phyloP scores from a whole-genome alignment of 1,140 invertebrate species.

The Drosophila fuyamai region DNA sequence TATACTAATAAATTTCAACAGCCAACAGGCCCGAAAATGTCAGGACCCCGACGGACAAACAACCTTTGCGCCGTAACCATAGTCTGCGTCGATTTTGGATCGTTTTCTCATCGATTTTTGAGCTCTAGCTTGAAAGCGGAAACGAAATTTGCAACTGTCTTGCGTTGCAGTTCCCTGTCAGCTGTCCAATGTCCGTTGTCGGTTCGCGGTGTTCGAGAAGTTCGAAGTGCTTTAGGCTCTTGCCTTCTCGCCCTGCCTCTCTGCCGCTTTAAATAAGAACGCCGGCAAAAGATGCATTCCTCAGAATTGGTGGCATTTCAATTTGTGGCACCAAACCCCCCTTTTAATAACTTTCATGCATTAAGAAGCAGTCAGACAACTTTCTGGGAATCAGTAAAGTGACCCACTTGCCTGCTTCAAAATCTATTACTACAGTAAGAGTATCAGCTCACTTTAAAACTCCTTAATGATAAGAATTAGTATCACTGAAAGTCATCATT shows the following conservation, averaged over 20 bases:
- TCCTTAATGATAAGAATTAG: background rate
- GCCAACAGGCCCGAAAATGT: slow-evolving; percentile 53
- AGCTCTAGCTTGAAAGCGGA: slow-evolving; percentile 24
- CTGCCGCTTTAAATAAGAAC: slow-evolving; percentile 60
- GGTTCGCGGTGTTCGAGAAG: slow-evolving; percentile 16
- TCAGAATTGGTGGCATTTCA: slow-evolving; percentile 21
- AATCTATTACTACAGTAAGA: too few relatives aligned
- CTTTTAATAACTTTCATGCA: slow-evolving; percentile 15
- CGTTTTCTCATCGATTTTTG: slow-evolving; percentile 58
- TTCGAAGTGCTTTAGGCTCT: slow-evolving; percentile 15
- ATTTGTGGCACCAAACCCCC: slow-evolving; percentile 21
- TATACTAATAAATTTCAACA: slow-evolving; percentile 72
- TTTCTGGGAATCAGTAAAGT: slow-evolving; percentile 25
- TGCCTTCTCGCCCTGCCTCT: background rate
- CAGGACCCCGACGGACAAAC: slow-evolving; percentile 30
- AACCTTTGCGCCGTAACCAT: background rate
- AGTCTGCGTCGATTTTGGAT: slow-evolving; percentile 56
- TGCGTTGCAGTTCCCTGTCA: slow-evolving; percentile 58
- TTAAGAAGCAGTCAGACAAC: slow-evolving; percentile 1
- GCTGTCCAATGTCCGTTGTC: slow-evolving; percentile 13
- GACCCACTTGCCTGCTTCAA: slow-evolving; percentile 22
- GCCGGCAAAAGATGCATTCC: slow-evolving; percentile 25
- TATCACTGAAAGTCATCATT: slow-evolving; percentile 7
- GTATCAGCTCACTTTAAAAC: too few relatives aligned
- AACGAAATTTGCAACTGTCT: slow-evolving; percentile 75